Evolutionary conservation across 2,797 vertebrate genomes (phyloP), one percentile per base, ranked within the genome.

Genomic region (Cuculus canorus): DNA sequence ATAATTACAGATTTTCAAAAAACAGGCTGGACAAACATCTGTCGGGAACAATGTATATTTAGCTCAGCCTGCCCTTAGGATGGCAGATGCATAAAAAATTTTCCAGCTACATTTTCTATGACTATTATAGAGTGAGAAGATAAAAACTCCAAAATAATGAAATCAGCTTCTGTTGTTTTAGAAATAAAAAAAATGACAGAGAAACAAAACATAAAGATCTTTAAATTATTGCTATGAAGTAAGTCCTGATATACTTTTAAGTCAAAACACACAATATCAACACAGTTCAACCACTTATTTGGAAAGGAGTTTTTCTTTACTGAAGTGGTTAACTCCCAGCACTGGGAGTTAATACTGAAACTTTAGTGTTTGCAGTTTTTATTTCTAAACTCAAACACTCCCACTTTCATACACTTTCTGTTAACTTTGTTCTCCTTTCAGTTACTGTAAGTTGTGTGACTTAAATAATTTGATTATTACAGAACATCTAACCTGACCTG

Each of bases 1-100:
- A 11, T 72, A 95, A 95, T 91, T 86, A 94, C 69, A 76, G 69
- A 91, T 83, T 93, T 86, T 63, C 6, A 41, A 91, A 88, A 86
- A 91, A 47, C 54, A 78, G 69, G 65, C 66, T 86, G 91, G 92
- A 93, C 57, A 93, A 93, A 93, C 88, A 94, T 95, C 87, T 91
- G 64, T 66, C 82, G 71, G 50, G 54, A 90, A 72, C 2, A 5
- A 88, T 22, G 16, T 48, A 72, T 88, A 90, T 76, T 95, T 86
- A 96, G 69, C 59, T 72, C 61, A 76, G 80, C 39, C 59, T 56
- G 37, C 52, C 41, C 64, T 92, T 37, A 70, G 45, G n/a, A 66
- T 12, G 6, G 65, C 0, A 1, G 25, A 68, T 7, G 54, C 54
- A 43, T 37, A 89, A 88, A 37, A 83, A 23, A 7, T 22, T 81